These are phyloP conservation scores for Ridgeia piscesae DNA, from an alignment of 1,140 invertebrate species.

Conservation along the genomic window DNA sequence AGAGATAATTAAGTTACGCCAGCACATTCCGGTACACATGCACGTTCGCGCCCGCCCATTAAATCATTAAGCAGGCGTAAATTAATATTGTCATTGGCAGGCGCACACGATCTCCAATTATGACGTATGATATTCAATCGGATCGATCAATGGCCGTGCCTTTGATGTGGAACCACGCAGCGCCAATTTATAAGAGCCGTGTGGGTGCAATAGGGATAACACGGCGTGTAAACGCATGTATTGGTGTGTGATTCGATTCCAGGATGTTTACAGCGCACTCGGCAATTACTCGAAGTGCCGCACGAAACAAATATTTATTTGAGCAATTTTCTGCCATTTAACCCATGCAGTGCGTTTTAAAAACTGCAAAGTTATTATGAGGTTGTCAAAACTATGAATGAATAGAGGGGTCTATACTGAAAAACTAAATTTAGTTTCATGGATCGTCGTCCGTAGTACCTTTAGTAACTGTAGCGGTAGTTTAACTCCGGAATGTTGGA, in stretches of 20 bases:
- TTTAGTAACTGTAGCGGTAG: too few relatives aligned
- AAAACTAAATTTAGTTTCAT: too few relatives aligned
- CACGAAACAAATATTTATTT: background rate
- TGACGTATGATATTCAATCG: background rate
- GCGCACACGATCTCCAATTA: background rate
- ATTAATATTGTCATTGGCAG: conserved; percentile 1
- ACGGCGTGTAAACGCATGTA: background rate
- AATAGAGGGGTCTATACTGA: too few relatives aligned
- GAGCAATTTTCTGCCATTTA: background rate
- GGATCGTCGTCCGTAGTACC: too few relatives aligned
- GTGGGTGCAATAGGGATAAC: background rate
- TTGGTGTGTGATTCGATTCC: background rate
- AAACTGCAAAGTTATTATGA: too few relatives aligned
- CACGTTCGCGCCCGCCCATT: background rate
- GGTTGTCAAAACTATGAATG: too few relatives aligned
- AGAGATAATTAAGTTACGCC: background rate
- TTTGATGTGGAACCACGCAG: background rate
- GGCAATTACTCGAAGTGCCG: background rate
- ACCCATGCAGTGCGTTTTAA: background rate
- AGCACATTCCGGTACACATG: background rate
- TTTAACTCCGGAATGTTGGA: too few relatives aligned
- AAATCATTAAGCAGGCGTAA: background rate
- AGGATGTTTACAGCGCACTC: background rate
- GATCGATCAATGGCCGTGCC: background rate
- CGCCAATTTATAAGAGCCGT: background rate